A percentile compares a stretch with the other conserved stretches of the same genome.
Evolutionary conservation across 1,140 invertebrate species (phyloP).

Genomic region (Drosophila ogumai): DNA sequence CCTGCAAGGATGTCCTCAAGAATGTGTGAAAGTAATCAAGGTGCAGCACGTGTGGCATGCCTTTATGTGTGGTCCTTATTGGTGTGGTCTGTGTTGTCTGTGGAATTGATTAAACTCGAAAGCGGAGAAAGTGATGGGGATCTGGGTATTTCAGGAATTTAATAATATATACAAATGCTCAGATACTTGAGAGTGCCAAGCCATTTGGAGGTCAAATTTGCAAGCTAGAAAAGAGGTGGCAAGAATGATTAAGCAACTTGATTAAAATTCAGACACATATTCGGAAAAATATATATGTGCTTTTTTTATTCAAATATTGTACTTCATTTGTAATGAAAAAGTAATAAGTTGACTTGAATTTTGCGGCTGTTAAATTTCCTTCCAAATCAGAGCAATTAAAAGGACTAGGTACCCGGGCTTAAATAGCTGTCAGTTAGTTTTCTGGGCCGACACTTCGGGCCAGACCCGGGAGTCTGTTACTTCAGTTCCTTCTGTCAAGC

Average conservation of each 20-base stretch:
- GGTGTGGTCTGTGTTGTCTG: conserved; percentile 20
- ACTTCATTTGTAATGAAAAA: background rate
- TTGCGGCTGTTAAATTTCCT: background rate
- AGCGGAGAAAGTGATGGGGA: conserved; percentile 4
- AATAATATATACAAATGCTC: background rate
- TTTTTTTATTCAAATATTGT: background rate
- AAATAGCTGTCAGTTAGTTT: conserved; percentile 51
- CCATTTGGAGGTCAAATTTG: background rate
- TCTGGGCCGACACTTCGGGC: conserved; percentile 34
- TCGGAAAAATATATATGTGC: no score
- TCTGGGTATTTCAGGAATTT: conserved; percentile 2
- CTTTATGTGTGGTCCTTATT: conserved; percentile 12
- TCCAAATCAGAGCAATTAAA: conserved; percentile 22
- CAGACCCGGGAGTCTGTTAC: conserved; percentile 35
- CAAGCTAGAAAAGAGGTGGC: background rate
- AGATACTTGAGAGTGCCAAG: background rate
- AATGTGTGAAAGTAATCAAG: conserved; percentile 30
- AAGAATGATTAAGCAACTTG: background rate
- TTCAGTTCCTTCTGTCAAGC: conserved; percentile 41
- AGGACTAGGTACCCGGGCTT: conserved; percentile 8
- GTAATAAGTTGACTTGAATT: background rate
- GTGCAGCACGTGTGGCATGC: conserved; percentile 23
- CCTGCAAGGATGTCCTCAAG: background rate
- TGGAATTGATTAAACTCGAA: conserved; percentile 14
- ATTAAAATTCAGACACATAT: background rate